phyloP scores from a whole-genome alignment of 1,140 invertebrate species.

The Octopus bimaculoides region DNA sequence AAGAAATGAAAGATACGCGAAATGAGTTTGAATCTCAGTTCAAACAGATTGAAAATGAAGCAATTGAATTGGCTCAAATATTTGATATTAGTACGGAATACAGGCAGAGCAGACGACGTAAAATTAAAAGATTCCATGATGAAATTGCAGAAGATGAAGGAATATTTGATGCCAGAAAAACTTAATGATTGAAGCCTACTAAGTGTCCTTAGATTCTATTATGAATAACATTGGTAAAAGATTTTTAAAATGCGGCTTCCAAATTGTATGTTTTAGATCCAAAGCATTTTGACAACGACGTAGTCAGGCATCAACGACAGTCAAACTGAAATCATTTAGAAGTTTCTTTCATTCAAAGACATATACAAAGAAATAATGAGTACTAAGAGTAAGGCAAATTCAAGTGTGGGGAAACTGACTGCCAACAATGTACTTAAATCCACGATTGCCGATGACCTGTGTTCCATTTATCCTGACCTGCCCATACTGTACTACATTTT shows the following conservation, averaged over 20 bases:
- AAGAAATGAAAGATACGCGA: not conserved
- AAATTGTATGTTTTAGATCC: not conserved
- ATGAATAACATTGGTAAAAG: not conserved
- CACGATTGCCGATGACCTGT: too few relatives aligned
- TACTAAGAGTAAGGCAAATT: too few relatives aligned
- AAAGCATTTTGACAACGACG: constrained; percentile 1
- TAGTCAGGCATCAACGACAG: too few relatives aligned
- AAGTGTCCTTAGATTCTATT: not conserved
- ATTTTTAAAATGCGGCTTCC: not conserved
- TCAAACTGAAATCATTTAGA: too few relatives aligned
- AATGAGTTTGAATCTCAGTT: constrained; percentile 9
- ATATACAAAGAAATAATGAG: too few relatives aligned
- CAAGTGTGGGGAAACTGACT: too few relatives aligned
- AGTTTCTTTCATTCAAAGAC: too few relatives aligned
- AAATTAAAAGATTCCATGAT: not conserved
- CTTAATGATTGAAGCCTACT: not conserved
- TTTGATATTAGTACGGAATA: not conserved
- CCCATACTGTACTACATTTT: too few relatives aligned
- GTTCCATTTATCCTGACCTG: too few relatives aligned
- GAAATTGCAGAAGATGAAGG: constrained; percentile 1
- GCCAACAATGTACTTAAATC: too few relatives aligned
- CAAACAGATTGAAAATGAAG: constrained; percentile 5
- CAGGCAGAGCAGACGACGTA: not conserved
- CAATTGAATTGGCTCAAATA: constrained; percentile 8
- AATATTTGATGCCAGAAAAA: not conserved